Evolutionary conservation across 2,797 vertebrate genomes (phyloP), one percentile per base, ranked within the genome.

Genomic region (Rhodeus uyekii): DNA sequence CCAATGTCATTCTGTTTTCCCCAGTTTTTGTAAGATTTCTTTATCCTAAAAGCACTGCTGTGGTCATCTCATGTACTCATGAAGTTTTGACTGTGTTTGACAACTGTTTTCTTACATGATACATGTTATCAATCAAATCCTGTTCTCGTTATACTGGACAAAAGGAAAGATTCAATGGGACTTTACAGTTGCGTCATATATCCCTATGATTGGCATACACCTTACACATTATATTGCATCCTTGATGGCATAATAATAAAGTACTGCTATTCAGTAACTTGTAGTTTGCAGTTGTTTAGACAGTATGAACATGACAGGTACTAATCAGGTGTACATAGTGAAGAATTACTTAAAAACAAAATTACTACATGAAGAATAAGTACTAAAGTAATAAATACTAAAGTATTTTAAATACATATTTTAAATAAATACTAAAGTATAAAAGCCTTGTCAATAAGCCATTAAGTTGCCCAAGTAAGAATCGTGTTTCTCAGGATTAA

Each of bases 401-500:
- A n/a, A n/a, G n/a, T n/a, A n/a, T n/a, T n/a, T n/a, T n/a, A n/a
- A n/a, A n/a, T n/a, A n/a, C n/a, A n/a, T n/a, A n/a, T n/a, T n/a
- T n/a, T n/a, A n/a, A n/a, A n/a, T n/a, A n/a, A n/a, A n/a, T n/a
- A n/a, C n/a, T n/a, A n/a, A n/a, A n/a, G n/a, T n/a, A n/a, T n/a
- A 32, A 29, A 42, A 61, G 16, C 18, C 9, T 58, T 75, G 24
- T 44, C 2, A 76, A 76, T 60, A 44, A 44, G 9, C 18, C 24
- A 22, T 76, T 32, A 60, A 61, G 24, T 16, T 42, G 24, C 38
- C 6, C 3, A 29, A n/a, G 5, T 13, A 39, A 19, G 55, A 22
- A 44, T 61, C 5, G 12, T 22, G 38, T 61, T 76, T 61, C 58
- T 76, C 38, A 16, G 55, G 38, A 61, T 63, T 76, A 44, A 74